Evolutionary conservation across 2,113 vertebrate genomes (phyloP).

Genomic region (Solenodon paradoxus): DNA sequence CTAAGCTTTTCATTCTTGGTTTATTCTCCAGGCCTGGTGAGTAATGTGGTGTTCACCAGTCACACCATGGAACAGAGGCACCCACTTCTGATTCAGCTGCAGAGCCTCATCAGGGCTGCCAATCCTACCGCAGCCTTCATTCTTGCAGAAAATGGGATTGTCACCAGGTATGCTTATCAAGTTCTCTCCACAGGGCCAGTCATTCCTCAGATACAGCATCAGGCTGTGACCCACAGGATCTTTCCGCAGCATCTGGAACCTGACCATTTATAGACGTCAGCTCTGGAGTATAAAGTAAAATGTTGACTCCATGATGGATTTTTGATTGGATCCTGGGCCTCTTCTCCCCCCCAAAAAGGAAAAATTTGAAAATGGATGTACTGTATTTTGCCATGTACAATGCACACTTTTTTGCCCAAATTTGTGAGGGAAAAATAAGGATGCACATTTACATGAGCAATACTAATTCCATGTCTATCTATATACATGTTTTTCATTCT

Average conservation of each 20-base stretch:
- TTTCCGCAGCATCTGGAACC: neutral
- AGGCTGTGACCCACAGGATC: neutral
- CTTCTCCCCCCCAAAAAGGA: neutral
- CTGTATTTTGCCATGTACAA: no score
- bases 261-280: neutral
- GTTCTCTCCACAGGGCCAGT: neutral
- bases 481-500: no score
- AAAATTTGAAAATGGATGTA: neutral
- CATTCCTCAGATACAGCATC: neutral
- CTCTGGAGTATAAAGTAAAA: no score
- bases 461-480: no score
- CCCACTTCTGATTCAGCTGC: slow-evolving; percentile 88
- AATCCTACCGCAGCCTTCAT: slow-evolving; percentile 91
- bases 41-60: slow-evolving; percentile 91
- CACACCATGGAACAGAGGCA: slow-evolving; percentile 89
- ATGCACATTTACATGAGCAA: no score
- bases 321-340: neutral
- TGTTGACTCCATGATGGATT: no score
- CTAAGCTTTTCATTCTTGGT: neutral
- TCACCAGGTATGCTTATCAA: slow-evolving; percentile 86
- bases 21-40: slow-evolving; percentile 90
- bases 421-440: no score
- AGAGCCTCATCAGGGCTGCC: slow-evolving; percentile 91
- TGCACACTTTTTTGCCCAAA: no score
- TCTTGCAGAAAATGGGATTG: slow-evolving; percentile 91